phyloP scores from a whole-genome alignment of 2,797 vertebrate genomes.

The Cyclura pinguis region DNA sequence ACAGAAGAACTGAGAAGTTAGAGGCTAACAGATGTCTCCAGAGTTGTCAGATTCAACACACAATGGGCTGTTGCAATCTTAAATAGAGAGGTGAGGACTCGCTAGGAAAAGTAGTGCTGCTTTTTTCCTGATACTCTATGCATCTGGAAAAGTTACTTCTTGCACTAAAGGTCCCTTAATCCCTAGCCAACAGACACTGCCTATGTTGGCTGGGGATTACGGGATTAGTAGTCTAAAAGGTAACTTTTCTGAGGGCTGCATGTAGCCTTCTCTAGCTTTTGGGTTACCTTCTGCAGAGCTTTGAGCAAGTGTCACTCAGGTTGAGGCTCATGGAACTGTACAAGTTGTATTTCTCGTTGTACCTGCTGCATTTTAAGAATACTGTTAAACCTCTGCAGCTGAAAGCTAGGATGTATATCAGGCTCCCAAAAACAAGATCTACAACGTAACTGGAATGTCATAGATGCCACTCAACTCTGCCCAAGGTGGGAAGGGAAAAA shows the following conservation, averaged over 20 bases:
- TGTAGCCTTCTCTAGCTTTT: background rate
- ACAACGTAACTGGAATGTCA: background rate
- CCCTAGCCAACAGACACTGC: too few species aligned
- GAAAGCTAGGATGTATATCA: background rate
- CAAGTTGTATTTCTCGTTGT: background rate
- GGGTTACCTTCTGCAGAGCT: too few species aligned
- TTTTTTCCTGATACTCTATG: background rate
- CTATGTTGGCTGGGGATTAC: too few species aligned
- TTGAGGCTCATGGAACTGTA: too few species aligned
- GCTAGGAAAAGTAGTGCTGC: background rate
- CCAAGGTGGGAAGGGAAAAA: background rate
- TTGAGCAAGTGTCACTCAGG: background rate
- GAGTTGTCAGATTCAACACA: background rate
- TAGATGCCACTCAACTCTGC: background rate
- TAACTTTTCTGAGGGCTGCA: background rate
- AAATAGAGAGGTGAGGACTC: background rate
- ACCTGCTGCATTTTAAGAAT: background rate
- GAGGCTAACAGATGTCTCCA: background rate
- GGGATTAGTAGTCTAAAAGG: too few species aligned
- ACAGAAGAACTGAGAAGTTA: background rate
- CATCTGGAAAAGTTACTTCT: too few species aligned
- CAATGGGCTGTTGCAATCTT: background rate
- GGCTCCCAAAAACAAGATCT: too few species aligned
- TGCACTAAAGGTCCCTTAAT: too few species aligned
- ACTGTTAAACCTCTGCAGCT: background rate